phyloP scores from a whole-genome alignment of 2,113 vertebrate genomes.

The Cervus canadensis region DNA sequence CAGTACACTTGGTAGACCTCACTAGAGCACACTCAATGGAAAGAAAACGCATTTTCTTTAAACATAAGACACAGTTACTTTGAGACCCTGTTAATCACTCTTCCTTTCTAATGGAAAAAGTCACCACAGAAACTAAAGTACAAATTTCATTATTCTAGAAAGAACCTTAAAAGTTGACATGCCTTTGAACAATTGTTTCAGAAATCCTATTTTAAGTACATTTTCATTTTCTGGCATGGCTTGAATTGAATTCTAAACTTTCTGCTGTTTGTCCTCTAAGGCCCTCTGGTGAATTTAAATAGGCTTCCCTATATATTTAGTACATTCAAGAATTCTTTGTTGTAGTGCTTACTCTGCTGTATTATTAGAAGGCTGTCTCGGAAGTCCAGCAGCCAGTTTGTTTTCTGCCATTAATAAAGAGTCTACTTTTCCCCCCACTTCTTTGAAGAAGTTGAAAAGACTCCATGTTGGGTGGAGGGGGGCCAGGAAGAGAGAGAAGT shows the following conservation, averaged over 20 bases:
- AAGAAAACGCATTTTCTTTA: conserved; percentile 37
- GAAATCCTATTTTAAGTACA: conserved; percentile 77
- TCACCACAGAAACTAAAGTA: conserved; percentile 47
- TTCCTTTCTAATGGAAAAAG: conserved; percentile 58
- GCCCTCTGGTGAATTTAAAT: conserved; percentile 83
- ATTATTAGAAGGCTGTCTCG: conserved; percentile 82
- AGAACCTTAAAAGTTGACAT: conserved; percentile 73
- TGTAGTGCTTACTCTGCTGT: conserved; percentile 78
- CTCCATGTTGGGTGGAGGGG: conserved; percentile 77
- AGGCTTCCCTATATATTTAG: conserved; percentile 82
- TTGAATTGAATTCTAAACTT: conserved; percentile 83
- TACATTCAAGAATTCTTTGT: conserved; percentile 86
- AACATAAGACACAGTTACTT: conserved; percentile 39
- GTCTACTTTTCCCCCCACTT: conserved; percentile 76
- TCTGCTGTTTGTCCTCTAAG: conserved; percentile 81
- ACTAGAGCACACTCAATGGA: neutral
- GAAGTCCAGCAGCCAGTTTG: conserved; percentile 86
- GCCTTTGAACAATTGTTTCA: conserved; percentile 77
- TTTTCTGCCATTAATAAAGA: conserved; percentile 87
- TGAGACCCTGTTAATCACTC: conserved; percentile 55
- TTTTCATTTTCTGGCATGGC: conserved; percentile 78
- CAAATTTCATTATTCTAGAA: conserved; percentile 66
- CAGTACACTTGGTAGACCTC: neutral
- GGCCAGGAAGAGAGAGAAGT: conserved; percentile 77
- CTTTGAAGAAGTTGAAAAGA: conserved; percentile 86